Evolutionary conservation across 2,113 vertebrate genomes (phyloP).

Genomic region (Chaetops frenatus): DNA sequence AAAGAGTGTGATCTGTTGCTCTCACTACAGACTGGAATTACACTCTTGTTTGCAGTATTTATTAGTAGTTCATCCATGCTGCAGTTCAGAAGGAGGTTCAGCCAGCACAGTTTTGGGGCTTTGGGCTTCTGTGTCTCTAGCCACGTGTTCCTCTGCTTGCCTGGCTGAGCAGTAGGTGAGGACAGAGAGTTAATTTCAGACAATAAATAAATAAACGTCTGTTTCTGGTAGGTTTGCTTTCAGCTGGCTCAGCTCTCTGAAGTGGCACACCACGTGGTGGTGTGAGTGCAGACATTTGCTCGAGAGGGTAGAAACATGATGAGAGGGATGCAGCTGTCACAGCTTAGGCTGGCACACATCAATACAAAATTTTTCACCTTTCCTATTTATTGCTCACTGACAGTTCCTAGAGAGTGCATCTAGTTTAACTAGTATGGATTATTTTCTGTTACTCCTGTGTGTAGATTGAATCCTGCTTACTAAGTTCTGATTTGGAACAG

Average conservation of each 20-base stretch:
- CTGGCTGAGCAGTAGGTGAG: neutral
- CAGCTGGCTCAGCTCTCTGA: neutral
- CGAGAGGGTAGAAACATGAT: neutral
- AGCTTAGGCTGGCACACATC: neutral
- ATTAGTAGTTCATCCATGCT: neutral
- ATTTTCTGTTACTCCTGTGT: neutral
- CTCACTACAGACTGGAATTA: neutral
- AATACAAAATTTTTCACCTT: neutral
- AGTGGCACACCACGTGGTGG: neutral
- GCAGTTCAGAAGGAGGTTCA: neutral
- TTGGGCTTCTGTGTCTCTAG: neutral
- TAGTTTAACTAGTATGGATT: neutral
- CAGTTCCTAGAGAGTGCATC: neutral
- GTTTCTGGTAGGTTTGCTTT: neutral
- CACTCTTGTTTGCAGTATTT: neutral
- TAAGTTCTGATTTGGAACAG: neutral
- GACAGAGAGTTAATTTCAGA: neutral
- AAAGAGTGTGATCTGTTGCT: neutral
- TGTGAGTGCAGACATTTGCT: neutral
- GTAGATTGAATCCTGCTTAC: neutral
- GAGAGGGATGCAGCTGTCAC: neutral
- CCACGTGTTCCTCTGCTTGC: neutral
- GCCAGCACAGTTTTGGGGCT: neutral
- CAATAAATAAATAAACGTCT: neutral
- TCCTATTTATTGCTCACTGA: neutral